Conservation (phyloP, 2,888 invertebrate species). For the Tetropium fuscum region DNA sequence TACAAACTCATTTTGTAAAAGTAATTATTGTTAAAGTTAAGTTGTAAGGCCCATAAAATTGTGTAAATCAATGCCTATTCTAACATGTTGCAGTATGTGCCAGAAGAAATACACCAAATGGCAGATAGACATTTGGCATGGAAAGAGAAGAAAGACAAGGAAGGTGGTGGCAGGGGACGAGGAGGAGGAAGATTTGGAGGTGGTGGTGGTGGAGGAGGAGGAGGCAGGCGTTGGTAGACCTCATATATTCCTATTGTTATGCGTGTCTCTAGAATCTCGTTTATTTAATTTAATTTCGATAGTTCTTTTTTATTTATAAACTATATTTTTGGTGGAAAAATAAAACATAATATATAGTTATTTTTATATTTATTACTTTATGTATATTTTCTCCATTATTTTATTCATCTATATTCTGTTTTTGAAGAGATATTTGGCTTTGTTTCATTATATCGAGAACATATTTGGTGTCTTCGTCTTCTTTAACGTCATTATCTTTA, state of each 20-base stretch:
- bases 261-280: background rate
- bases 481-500: constrained; percentile 52
- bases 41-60: no score
- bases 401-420: constrained; percentile 20
- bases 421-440: constrained; percentile 53
- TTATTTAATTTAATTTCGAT: constrained; percentile 4
- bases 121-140: constrained; percentile 77
- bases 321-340: background rate
- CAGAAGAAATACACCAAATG: constrained; percentile 81
- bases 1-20: no score
- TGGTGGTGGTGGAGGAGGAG: constrained; percentile 52
- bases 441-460: constrained; percentile 59
- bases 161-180: constrained; percentile 59
- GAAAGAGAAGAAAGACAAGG: constrained; percentile 70
- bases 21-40: no score
- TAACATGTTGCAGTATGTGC: constrained; percentile 77
- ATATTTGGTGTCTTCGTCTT: constrained; percentile 61
- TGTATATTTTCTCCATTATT: constrained; percentile 6
- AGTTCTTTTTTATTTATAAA: constrained; percentile 1
- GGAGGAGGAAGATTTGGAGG: constrained; percentile 49
- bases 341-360: background rate
- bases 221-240: constrained; percentile 43
- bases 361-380: background rate
- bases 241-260: background rate
- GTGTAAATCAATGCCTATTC: no score